phyloP scores from a whole-genome alignment of 1,140 invertebrate species.

The Streblospio benedicti region DNA sequence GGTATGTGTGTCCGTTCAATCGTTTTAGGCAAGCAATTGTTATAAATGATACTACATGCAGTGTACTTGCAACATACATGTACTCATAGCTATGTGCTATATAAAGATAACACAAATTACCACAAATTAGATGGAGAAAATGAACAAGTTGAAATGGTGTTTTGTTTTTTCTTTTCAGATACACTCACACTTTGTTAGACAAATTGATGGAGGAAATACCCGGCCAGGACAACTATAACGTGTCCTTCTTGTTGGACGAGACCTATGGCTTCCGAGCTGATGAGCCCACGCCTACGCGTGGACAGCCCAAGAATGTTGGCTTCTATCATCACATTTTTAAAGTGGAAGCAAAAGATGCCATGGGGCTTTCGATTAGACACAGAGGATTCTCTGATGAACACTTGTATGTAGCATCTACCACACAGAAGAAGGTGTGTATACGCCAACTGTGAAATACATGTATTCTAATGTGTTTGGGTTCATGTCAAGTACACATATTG shows the following conservation, averaged over 20 bases:
- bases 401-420: slow-evolving; percentile 22
- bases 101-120: too few relatives aligned
- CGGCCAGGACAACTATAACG: slow-evolving; percentile 7
- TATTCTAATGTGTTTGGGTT: too few relatives aligned
- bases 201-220: slow-evolving; percentile 11
- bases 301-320: background rate
- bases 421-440: background rate
- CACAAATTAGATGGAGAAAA: too few relatives aligned
- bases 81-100: too few relatives aligned
- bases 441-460: too few relatives aligned
- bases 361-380: slow-evolving; percentile 1
- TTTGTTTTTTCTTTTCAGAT: too few relatives aligned
- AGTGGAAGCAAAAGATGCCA: background rate
- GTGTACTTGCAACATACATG: too few relatives aligned
- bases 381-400: slow-evolving; percentile 16
- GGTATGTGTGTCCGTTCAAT: too few relatives aligned
- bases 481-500: too few relatives aligned
- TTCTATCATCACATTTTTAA: background rate
- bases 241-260: background rate
- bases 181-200: slow-evolving; percentile 1
- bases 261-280: background rate
- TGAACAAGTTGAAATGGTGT: too few relatives aligned
- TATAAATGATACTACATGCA: too few relatives aligned
- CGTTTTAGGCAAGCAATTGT: too few relatives aligned
- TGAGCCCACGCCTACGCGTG: background rate